Conservation (phyloP, 35 echinoderm and acorn worm species). For the Stichopus chloronotus region DNA sequence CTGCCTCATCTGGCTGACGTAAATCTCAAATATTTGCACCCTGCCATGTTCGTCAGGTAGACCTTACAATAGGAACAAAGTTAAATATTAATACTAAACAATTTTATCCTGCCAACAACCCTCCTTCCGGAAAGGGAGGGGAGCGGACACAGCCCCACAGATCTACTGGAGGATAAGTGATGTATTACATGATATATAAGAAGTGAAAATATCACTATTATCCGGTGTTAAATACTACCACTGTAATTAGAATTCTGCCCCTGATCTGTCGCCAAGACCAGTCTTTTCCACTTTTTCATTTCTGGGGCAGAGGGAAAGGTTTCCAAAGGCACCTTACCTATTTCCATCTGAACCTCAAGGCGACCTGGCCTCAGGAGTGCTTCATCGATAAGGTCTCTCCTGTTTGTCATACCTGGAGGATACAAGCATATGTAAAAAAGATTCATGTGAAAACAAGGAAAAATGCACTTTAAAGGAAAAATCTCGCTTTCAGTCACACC, state of each 20-base stretch:
- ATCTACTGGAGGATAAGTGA: no score
- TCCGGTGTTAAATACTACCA: no score
- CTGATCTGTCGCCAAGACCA: no score
- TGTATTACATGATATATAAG: no score
- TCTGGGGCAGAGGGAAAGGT: no score
- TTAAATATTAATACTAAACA: not conserved
- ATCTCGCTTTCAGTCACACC: not conserved
- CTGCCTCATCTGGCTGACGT: slow-evolving; percentile 85
- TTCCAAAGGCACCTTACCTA: slow-evolving; percentile 51
- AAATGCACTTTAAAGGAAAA: not conserved
- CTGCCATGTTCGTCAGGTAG: slow-evolving; percentile 91
- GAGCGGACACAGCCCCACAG: no score
- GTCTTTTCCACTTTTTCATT: no score
- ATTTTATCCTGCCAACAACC: not conserved
- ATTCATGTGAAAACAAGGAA: not conserved
- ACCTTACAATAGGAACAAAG: slow-evolving; percentile 57
- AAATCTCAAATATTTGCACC: slow-evolving; percentile 98
- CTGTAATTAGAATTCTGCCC: no score
- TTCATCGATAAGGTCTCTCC: slow-evolving; percentile 95
- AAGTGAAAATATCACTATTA: no score
- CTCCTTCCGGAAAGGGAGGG: not conserved
- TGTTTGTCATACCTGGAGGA: slow-evolving; percentile 94
- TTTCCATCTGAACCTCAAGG: slow-evolving; percentile 98
- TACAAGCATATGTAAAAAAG: not conserved
- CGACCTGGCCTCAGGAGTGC: slow-evolving; percentile 90